Conservation (phyloP, 1,140 invertebrate species). For the Zeugodacus cucurbitae region DNA sequence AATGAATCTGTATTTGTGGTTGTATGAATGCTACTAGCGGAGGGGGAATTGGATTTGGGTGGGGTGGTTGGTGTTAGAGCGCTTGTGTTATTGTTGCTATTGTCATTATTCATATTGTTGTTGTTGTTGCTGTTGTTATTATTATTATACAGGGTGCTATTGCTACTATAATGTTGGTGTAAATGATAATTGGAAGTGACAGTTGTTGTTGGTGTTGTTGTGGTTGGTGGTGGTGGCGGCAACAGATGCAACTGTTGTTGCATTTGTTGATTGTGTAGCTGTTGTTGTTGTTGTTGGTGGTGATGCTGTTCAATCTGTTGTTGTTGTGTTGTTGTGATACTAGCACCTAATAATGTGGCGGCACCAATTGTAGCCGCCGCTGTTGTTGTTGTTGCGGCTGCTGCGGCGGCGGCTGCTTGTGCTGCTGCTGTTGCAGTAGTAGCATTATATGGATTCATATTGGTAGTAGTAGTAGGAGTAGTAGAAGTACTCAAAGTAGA, state of each 20-base stretch:
- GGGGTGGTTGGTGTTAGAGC: neutral
- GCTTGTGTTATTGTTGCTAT: constrained; percentile 38
- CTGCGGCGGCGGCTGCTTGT: constrained; percentile 45
- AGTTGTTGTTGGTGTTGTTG: constrained; percentile 11
- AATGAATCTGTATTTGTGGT: constrained; percentile 27
- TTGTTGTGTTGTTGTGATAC: constrained; percentile 53
- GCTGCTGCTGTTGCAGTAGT: constrained; percentile 48
- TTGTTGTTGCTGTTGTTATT: constrained; percentile 39
- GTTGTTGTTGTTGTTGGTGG: constrained; percentile 34
- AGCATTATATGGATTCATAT: constrained; percentile 59
- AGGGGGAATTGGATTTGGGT: constrained; percentile 8
- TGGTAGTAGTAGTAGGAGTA: constrained; percentile 50
- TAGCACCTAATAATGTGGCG: constrained; percentile 41
- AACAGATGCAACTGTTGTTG: constrained; percentile 20
- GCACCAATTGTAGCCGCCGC: neutral
- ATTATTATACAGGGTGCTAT: constrained; percentile 40
- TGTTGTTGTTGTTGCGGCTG: constrained; percentile 38
- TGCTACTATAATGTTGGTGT: constrained; percentile 44
- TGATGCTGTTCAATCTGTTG: constrained; percentile 50
- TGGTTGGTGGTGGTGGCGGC: neutral
- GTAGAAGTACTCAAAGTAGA: constrained; percentile 44
- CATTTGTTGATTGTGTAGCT: constrained; percentile 17
- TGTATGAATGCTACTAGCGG: constrained; percentile 41
- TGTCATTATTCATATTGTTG: constrained; percentile 42
- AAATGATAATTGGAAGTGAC: constrained; percentile 39